Conservation (phyloP, 2,797 vertebrate genomes). For the Heteromormyrus szaboi region DNA sequence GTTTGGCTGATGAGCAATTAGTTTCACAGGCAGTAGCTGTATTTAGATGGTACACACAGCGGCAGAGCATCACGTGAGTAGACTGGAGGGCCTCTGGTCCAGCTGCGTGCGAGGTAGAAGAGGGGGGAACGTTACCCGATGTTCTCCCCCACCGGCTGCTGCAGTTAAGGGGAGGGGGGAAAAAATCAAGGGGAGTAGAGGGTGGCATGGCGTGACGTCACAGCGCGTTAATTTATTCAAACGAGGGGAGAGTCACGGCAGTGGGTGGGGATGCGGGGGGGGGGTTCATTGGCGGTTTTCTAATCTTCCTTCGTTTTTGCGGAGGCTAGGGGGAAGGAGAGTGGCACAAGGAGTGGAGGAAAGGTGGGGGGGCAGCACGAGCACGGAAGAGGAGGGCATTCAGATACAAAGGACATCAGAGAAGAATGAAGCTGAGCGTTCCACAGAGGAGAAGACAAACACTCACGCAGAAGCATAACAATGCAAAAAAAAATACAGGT, state of each 20-base stretch:
- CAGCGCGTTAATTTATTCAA: slow-evolving; percentile 74
- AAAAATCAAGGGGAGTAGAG: slow-evolving; percentile 14
- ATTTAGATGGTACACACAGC: slow-evolving; percentile 43
- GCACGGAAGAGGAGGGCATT: neutral
- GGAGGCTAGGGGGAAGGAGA: neutral
- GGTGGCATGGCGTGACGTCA: slow-evolving; percentile 49
- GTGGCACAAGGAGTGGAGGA: slow-evolving; percentile 1
- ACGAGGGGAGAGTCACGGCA: slow-evolving; percentile 62
- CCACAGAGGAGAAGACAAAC: neutral
- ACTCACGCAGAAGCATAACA: neutral
- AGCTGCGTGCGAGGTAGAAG: neutral
- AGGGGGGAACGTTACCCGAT: slow-evolving; percentile 9
- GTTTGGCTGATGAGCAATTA: slow-evolving; percentile 15
- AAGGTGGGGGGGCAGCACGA: neutral
- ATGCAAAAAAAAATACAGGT: neutral
- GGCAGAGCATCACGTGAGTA: slow-evolving; percentile 26
- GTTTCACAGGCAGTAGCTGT: slow-evolving; percentile 14
- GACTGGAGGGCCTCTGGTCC: slow-evolving; percentile 22
- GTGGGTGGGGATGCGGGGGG: slow-evolving; percentile 46
- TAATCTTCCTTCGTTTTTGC: slow-evolving; percentile 8
- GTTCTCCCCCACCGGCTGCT: neutral
- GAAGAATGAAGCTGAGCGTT: neutral
- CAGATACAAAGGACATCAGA: neutral
- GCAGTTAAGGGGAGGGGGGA: neutral
- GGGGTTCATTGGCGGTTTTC: slow-evolving; percentile 20